Evolutionary conservation across 2,888 invertebrate genomes (phyloP), one percentile per base, ranked within the genome.

Genomic region (Agrotis puta): DNA sequence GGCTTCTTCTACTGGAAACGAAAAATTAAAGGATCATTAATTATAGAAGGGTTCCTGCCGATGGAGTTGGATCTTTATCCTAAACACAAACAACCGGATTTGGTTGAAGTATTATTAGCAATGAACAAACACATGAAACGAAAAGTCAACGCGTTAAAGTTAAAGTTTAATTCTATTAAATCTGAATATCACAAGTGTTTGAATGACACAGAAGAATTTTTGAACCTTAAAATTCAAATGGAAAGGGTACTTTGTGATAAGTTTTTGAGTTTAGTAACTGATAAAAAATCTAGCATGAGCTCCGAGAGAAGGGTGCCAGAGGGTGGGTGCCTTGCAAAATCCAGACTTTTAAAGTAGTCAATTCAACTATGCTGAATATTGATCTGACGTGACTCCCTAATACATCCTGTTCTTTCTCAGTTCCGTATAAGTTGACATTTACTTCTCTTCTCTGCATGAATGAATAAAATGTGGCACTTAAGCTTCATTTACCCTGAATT

Each of bases 1-100:
- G 94, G 92, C 0, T 93, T 94, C 82, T 94, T 94, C 78, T 94
- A 93, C 72, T 94, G 94, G 94, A 94, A 93, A 85, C 88, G 89
- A 69, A 91, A 88, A 76, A 22, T 85, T 16, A 85, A 87, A 47
- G 85, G 88, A 27, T 85, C 87, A 0, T 7, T 88, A 24, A 69
- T 91, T 22, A 90, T 93, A 59, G 93, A 94, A 89, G 94, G 94
- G 11, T 94, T 94, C 82, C 70, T 94, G 57, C 94, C 94, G 1
- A 85, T 94, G 70, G 92, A 94, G 84, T 53, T 88, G 51, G 89
- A 90, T 50, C 79, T 71, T 48, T 74, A 87, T 22, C 85, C 89
- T 3, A 88, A 80, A 50, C 79, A 78, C 24, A 54, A 82, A 7
- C 89, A 87, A 45, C 91, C 90, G 14, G 90, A 93, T 84, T 85